Conservation (phyloP, 2,888 invertebrate species). For the Trachelus stipa region DNA sequence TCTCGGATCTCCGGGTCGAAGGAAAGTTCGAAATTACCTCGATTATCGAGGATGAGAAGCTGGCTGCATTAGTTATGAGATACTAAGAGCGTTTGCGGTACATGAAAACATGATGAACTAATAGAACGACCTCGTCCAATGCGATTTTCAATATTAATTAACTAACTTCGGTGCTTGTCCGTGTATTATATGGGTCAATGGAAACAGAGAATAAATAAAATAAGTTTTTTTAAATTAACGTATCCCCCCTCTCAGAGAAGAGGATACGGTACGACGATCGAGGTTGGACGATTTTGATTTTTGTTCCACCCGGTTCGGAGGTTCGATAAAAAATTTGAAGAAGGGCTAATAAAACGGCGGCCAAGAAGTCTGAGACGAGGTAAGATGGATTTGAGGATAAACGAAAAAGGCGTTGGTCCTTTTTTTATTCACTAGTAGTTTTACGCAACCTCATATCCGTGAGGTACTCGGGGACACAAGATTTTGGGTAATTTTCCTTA, state of each 20-base stretch:
- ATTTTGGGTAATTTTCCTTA: constrained; percentile 3
- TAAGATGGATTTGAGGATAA: not conserved
- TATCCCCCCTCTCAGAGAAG: not conserved
- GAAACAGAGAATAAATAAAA: not conserved
- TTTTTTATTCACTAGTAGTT: not conserved
- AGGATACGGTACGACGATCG: no score
- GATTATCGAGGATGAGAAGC: not conserved
- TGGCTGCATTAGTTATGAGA: not conserved
- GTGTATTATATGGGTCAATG: not conserved
- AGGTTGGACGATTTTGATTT: no score
- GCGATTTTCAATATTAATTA: not conserved
- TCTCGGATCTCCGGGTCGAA: not conserved
- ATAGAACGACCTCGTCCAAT: not conserved
- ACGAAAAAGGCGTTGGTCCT: not conserved
- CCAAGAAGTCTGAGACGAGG: not conserved
- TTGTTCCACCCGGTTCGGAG: no score
- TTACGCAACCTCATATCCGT: not conserved
- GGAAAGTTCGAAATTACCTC: not conserved
- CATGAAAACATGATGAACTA: not conserved
- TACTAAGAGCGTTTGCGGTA: not conserved
- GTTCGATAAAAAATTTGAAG: not conserved
- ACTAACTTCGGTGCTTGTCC: not conserved
- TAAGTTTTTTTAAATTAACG: not conserved
- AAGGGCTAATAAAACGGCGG: not conserved
- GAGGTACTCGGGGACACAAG: not conserved